Conservation (phyloP, 2,113 vertebrate species). For the Fukomys damarensis region DNA sequence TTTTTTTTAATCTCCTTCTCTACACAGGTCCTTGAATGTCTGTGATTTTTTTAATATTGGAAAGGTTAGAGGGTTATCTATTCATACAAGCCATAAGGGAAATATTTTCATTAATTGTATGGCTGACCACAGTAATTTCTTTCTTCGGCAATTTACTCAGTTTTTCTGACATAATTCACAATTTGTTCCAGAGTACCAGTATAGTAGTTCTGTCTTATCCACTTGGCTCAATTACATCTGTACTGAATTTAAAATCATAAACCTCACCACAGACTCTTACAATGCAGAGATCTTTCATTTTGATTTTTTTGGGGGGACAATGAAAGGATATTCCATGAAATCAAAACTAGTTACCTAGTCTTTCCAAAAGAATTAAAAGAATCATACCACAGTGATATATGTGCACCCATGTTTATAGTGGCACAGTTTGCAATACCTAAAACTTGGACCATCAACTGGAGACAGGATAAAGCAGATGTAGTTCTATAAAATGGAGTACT, state of each 20-base stretch:
- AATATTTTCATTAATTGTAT: neutral
- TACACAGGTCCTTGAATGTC: neutral
- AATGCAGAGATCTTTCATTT: neutral
- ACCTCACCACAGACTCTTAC: neutral
- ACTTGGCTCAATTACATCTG: fast-evolving
- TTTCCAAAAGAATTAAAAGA: too few species aligned
- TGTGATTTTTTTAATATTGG: neutral
- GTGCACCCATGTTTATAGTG: too few species aligned
- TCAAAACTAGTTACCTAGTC: neutral
- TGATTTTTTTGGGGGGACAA: neutral
- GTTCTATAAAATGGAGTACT: too few species aligned
- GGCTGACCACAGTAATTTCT: neutral
- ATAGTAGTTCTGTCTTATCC: neutral
- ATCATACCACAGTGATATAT: too few species aligned
- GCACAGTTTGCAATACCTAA: too few species aligned
- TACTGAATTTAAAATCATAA: neutral
- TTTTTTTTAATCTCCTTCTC: neutral
- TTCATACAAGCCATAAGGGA: neutral
- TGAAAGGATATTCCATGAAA: neutral
- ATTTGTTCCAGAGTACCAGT: neutral
- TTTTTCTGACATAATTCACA: neutral
- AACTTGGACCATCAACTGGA: too few species aligned
- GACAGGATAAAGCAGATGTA: too few species aligned
- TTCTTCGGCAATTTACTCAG: neutral
- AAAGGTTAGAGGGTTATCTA: neutral